Percentiles rank a stretch among this genome's conserved stretches.
phyloP scores from a whole-genome alignment of 2,113 vertebrate genomes.

The Vireo altiloquus region DNA sequence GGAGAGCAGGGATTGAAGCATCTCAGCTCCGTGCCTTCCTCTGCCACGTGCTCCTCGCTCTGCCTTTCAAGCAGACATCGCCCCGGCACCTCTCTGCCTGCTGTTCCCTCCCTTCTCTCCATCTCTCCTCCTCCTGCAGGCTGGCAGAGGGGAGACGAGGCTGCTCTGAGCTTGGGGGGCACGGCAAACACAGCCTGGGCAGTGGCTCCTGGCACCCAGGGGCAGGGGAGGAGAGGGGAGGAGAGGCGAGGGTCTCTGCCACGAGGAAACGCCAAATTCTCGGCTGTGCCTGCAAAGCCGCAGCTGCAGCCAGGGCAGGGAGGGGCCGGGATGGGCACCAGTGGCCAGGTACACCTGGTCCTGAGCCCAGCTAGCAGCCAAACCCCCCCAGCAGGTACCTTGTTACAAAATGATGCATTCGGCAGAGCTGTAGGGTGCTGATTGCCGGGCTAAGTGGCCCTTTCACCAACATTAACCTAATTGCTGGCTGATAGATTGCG shows the following conservation, averaged over 20 bases:
- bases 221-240: background rate
- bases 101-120: background rate
- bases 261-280: rapidly evolving
- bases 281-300: background rate
- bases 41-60: background rate
- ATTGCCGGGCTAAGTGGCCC: conserved; percentile 69
- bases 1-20: background rate
- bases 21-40: background rate
- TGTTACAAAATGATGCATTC: conserved; percentile 11
- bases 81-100: background rate
- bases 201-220: rapidly evolving
- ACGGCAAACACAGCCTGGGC: background rate
- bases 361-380: background rate
- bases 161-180: background rate
- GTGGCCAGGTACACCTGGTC: background rate
- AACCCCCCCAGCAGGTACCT: conserved; percentile 26
- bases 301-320: background rate
- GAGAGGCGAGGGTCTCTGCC: background rate
- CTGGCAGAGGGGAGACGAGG: background rate
- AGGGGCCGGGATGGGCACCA: rapidly evolving
- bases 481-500: conserved; percentile 70
- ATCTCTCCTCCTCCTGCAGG: background rate
- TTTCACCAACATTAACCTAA: conserved; percentile 79
- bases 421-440: conserved; percentile 57
- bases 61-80: background rate